Base-by-base conservation (phyloP, 2,113 vertebrate genomes). In the Callipepla californica region DNA sequence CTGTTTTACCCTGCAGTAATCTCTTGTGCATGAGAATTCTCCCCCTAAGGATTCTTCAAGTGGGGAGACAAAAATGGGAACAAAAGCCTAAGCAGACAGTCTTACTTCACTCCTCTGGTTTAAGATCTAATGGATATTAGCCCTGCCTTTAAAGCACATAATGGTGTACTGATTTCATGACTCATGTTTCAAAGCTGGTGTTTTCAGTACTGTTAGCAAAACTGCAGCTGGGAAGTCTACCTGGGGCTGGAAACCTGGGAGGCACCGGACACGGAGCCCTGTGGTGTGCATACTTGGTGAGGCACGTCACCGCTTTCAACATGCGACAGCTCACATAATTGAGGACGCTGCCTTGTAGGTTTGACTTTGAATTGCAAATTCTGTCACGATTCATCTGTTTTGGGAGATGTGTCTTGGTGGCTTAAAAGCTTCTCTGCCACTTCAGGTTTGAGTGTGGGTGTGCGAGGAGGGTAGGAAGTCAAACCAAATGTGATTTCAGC, bases 331-430 rank as follows among this genome's bases (percentile, higher is more conserved):
- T 93, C 88, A 67, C 3, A 1, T 94, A 95, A 94, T 84, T 94
- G 82, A 81, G 70, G 80, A 88, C 4, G 5, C 90, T 62, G 81
- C 76, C 65, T 80, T 84, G 82, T 69, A 92, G 66, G 70, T 84
- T 77, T 70, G 28, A 65, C 55, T 96, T 93, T 72, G 92, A 93
- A 94, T 95, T 96, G 94, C 90, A 92, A 92, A 95, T 84, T 26
- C 32, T 26, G 12, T 90, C 69, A 66, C n/a, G 11, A 92, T 90
- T 93, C 68, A 90, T 85, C 87, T 82, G 77, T 30, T 88, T 59
- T 78, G 68, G 79, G 55, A 92, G 68, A 74, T 0, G 0, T 5
- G 20, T 74, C 81, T 89, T 66, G 7, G 2, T 77, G 7, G 0
- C 66, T 93, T 90, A 61, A 87, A 93, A 95, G 92, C 74, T 75